These are phyloP conservation scores for Gobius niger DNA, from an alignment of 2,113 vertebrate species.

Conservation along the genomic window DNA sequence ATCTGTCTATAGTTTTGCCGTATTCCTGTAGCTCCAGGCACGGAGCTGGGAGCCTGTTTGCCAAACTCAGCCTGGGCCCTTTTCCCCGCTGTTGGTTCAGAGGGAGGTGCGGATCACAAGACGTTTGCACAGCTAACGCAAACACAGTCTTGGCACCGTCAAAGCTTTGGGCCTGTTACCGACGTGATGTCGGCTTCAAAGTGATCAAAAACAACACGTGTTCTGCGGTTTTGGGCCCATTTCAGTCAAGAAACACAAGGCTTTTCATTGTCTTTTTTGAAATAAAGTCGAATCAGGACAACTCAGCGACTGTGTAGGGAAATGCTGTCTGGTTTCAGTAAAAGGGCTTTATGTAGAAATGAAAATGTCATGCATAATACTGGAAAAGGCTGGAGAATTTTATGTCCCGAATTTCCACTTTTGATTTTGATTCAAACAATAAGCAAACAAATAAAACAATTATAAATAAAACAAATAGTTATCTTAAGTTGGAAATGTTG, in stretches of 20 bases:
- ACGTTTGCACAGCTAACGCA: slow-evolving; percentile 38
- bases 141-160: slow-evolving; percentile 10
- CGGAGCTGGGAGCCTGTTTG: slow-evolving; percentile 16
- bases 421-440: no score
- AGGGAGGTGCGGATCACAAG: slow-evolving; percentile 36
- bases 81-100: slow-evolving; percentile 26
- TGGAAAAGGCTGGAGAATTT: no score
- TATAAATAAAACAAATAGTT: no score
- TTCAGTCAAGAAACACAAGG: background rate
- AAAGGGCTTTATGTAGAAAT: background rate
- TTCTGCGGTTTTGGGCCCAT: background rate
- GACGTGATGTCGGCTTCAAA: slow-evolving; percentile 4
- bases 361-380: background rate
- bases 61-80: slow-evolving; percentile 28
- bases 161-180: slow-evolving; percentile 20
- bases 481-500: no score
- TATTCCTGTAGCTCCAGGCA: slow-evolving; percentile 6
- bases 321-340: background rate
- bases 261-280: background rate
- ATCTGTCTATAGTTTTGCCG: background rate
- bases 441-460: no score
- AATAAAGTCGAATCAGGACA: background rate
- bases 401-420: no score
- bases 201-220: background rate
- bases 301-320: background rate